A percentile compares a stretch with the other conserved stretches of the same genome.
Conservation (phyloP, 1,140 invertebrate genomes). For the Cyphomyrmex costatus region DNA sequence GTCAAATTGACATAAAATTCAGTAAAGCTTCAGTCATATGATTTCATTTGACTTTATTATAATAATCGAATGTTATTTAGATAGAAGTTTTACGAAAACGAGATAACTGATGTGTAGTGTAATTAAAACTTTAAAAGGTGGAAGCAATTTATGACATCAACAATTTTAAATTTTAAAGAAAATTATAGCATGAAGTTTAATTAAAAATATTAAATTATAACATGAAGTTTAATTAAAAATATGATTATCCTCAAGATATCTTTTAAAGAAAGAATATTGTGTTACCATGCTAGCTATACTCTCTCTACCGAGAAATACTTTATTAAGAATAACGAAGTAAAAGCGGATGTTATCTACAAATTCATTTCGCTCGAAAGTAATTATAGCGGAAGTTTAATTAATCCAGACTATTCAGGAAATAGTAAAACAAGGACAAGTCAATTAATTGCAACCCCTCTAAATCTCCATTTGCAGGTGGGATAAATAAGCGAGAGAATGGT, state of each 20-base stretch:
- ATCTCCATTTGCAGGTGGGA: slow-evolving; percentile 41
- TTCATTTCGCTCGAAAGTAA: background rate
- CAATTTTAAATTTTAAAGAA: background rate
- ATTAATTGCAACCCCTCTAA: slow-evolving; percentile 3
- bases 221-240: background rate
- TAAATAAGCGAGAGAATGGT: slow-evolving; percentile 70
- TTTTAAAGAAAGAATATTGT: background rate
- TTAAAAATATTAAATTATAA: background rate
- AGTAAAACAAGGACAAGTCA: slow-evolving; percentile 12
- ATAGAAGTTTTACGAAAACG: background rate
- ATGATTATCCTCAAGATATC: background rate
- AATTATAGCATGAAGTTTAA: background rate
- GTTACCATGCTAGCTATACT: background rate
- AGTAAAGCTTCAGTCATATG: too few species aligned
- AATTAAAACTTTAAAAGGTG: background rate
- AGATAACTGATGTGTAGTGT: background rate
- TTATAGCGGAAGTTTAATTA: slow-evolving; percentile 30
- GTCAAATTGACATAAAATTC: too few species aligned
- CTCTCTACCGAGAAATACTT: background rate
- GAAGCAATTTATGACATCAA: background rate
- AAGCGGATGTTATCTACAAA: background rate
- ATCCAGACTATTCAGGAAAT: background rate
- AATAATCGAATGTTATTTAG: too few species aligned
- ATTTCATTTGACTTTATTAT: too few species aligned
- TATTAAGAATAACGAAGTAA: slow-evolving; percentile 26